Evolutionary conservation across 2,888 invertebrate genomes (phyloP), one percentile per base, ranked within the genome.

Genomic region (Synergus laeviventris): DNA sequence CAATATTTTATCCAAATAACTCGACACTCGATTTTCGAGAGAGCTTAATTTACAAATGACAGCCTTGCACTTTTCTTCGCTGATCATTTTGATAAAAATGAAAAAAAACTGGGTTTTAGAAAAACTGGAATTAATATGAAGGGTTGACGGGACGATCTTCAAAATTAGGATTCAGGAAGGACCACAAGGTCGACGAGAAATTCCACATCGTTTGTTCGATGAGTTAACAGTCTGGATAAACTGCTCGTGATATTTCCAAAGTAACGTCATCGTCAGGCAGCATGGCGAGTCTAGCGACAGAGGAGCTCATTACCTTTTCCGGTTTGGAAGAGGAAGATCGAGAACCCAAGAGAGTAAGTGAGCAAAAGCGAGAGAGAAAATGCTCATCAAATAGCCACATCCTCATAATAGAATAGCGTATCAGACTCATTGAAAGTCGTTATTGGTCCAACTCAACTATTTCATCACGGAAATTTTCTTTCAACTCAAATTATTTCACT

Each of bases 371-470:
- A 42, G 75, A 79, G 80, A 81, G 75, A 81, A 76, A 77, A 78
- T 74, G 76, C 78, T 78, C 87, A 87, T 89, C 89, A 90, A 91
- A 89, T 89, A 89, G 89, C 86, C 87, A 90, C 90, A 91, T 91
- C 91, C 90, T 91, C 89, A 89, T 90, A 89, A 90, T 89, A 86
- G 86, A 90, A 89, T 87, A 84, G 89, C 89, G 89, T 89, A 88
- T 88, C 87, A 86, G 86, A 86, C 86, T 88, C 86, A 88, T 90
- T 88, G 89, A 87, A 85, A 84, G 86, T 84, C 83, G 84, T 87
- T 87, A 88, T 86, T 87, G 86, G 83, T 84, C 42, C 42, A 24
- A 70, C 70, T 21, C 56, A 21, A 70, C 45, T 31, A 70, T 66
- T 66, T 45, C 16, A 45, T 49, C 70, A 66, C 16, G 14, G 24